Conservation (phyloP, 2,113 vertebrate genomes). For the Hydrochoerus hydrochaeris region DNA sequence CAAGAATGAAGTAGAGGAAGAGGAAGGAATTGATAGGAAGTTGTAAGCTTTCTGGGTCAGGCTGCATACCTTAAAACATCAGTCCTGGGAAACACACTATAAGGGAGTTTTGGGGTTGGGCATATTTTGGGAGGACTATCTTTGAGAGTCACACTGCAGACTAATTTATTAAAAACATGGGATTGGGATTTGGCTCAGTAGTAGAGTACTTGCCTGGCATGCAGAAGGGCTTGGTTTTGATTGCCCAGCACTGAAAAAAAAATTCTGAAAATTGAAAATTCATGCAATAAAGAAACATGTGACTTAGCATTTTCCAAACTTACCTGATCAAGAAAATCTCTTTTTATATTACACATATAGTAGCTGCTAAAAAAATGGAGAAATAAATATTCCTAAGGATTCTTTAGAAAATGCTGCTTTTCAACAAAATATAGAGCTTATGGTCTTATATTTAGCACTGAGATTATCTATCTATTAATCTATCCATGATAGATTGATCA, state of each 20-base stretch:
- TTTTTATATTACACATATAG: background rate
- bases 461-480: background rate
- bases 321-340: constrained; percentile 11
- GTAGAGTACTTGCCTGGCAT: background rate
- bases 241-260: background rate
- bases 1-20: background rate
- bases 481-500: background rate
- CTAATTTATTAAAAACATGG: background rate
- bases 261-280: background rate
- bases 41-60: constrained; percentile 26
- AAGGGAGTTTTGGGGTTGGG: background rate
- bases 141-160: background rate
- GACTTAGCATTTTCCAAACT: background rate
- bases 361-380: background rate
- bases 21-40: background rate
- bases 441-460: background rate
- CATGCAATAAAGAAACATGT: background rate
- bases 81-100: background rate
- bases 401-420: constrained; percentile 36
- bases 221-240: background rate
- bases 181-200: background rate
- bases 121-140: background rate
- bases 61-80: background rate
- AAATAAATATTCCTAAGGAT: background rate
- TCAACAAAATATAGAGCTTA: background rate